A percentile compares a stretch with the other conserved stretches of the same genome.
Conservation (phyloP, 2,888 invertebrate species). For the Notodonta dromedarius region DNA sequence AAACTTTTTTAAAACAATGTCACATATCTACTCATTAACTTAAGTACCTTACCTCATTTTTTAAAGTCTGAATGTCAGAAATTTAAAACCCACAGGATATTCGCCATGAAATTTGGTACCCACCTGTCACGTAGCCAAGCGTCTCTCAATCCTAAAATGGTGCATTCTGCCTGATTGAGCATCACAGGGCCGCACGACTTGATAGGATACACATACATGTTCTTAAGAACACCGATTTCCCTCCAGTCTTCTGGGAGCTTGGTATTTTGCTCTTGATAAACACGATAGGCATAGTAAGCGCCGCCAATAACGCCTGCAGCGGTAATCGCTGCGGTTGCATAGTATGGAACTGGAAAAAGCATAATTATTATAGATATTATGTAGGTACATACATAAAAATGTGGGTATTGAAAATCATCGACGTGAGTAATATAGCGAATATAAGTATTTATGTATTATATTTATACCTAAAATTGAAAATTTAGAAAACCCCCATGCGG, state of each 20-base stretch:
- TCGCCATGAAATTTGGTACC: no score
- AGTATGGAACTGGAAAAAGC: slow-evolving; percentile 47
- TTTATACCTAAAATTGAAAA: no score
- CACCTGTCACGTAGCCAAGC: slow-evolving; percentile 84
- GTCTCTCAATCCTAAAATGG: slow-evolving; percentile 79
- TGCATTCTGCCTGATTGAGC: slow-evolving; percentile 78
- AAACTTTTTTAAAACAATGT: no score
- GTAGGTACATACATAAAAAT: no score
- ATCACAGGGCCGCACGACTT: slow-evolving; percentile 84
- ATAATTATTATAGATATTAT: background rate
- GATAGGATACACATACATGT: slow-evolving; percentile 83
- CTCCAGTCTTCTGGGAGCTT: slow-evolving; percentile 81
- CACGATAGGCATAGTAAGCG: slow-evolving; percentile 59
- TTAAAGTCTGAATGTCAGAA: no score
- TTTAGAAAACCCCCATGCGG: no score
- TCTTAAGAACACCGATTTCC: slow-evolving; percentile 82
- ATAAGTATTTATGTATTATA: no score
- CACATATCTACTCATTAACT: no score
- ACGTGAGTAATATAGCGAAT: no score
- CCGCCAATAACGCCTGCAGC: slow-evolving; percentile 62
- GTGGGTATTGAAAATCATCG: no score
- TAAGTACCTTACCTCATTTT: no score
- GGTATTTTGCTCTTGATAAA: slow-evolving; percentile 46
- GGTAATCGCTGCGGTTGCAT: slow-evolving; percentile 52
- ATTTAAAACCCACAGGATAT: no score